These are phyloP conservation scores for Callorhinus ursinus DNA, from an alignment of 2,113 vertebrate genomes.

Conservation along the genomic window DNA sequence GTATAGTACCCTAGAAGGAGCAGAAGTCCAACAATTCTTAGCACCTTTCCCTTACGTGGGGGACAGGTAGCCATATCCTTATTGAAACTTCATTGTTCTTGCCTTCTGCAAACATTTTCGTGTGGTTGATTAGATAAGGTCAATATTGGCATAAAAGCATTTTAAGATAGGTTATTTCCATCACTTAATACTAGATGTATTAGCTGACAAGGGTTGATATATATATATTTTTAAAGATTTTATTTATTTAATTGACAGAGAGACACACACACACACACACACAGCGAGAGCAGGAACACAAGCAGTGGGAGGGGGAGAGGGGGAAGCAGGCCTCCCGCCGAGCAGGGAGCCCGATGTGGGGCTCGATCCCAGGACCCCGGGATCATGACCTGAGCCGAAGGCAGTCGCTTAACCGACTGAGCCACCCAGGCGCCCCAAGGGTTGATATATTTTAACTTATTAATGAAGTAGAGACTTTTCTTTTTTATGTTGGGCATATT, in stretches of 20 bases:
- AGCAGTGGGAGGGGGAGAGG: too few species aligned
- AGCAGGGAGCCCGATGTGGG: too few species aligned
- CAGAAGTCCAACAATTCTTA: background rate
- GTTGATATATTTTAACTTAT: conserved; percentile 25
- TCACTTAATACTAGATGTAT: background rate
- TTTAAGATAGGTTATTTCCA: conserved; percentile 8
- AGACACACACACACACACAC: too few species aligned
- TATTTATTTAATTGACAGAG: too few species aligned
- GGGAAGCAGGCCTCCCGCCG: too few species aligned
- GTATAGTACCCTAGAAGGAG: background rate
- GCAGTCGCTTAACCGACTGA: too few species aligned
- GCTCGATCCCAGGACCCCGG: too few species aligned
- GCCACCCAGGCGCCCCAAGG: background rate
- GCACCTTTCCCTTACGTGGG: background rate
- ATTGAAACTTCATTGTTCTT: background rate
- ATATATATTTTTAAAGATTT: background rate
- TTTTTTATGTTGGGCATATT: background rate
- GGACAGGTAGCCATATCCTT: background rate
- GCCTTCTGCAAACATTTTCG: background rate
- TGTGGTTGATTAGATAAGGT: background rate
- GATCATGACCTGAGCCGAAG: too few species aligned
- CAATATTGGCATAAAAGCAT: background rate
- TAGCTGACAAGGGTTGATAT: background rate
- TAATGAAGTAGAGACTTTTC: conserved; percentile 36
- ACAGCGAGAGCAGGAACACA: too few species aligned